Evolutionary conservation across 2,113 vertebrate genomes (phyloP), one percentile per base, ranked within the genome.

Genomic region (Stigmatopora argus): DNA sequence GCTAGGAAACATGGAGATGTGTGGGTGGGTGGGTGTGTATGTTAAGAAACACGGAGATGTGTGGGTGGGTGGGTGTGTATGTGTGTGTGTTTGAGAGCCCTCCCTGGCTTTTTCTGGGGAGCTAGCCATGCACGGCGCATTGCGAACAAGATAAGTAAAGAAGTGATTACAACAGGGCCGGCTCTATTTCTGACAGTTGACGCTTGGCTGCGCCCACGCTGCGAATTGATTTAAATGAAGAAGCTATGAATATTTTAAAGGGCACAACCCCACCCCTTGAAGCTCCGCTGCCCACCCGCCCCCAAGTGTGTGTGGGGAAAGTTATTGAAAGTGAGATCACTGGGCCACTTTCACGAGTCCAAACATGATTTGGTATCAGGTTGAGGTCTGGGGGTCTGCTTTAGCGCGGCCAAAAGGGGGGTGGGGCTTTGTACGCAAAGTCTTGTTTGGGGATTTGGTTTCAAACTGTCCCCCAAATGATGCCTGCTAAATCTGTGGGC

Each of bases 191-290:
- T 86, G 82, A 89, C 86, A 85, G 88, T 81, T 79, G 76, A 83
- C 75, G 85, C 88, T 79, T 62, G 82, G 74, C 80, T 86, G 81
- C 75, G 57, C 84, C 78, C 74, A 70, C 64, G 79, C 73, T 83
- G 83, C 65, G 83, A 86, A 86, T 85, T 88, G 86, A 90, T 90
- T 90, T 88, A 88, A 88, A 90, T 88, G 85, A 89, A 90, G 87
- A 85, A 86, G 84, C 88, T 87, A 89, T 90, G 86, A 90, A 90
- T 90, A 89, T 88, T 90, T 89, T 88, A 89, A 66, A 83, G 78
- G 66, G 77, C 41, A 59, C 72, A 78, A 64, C 69, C 72, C 75
- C 75, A 73, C 76, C 70, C 75, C 78, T 84, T 59, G 35, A 79
- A 86, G 85, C 87, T 86, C 75, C 67, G 71, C 71, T 35, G 70